Evolutionary conservation across 2,113 vertebrate genomes (phyloP).

Genomic region (Pycnonotus jocosus): DNA sequence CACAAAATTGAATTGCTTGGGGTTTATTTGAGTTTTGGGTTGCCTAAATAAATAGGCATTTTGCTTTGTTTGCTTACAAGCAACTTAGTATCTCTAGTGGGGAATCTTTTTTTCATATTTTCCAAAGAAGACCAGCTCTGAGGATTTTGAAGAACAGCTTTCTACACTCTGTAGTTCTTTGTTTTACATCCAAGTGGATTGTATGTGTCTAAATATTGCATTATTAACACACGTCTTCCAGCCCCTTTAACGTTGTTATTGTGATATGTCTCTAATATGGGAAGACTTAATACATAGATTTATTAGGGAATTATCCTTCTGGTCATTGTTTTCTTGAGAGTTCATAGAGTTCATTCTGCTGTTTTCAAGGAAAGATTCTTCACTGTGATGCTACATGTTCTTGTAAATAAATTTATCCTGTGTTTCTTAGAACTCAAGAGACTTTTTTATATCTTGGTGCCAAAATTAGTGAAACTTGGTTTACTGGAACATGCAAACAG

Average conservation of each 20-base stretch:
- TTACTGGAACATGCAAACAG: background rate
- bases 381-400: background rate
- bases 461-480: conserved; percentile 6
- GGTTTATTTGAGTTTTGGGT: conserved; percentile 15
- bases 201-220: background rate
- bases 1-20: conserved; percentile 26
- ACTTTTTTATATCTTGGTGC: background rate
- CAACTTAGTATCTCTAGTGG: background rate
- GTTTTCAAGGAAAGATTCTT: conserved; percentile 30
- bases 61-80: conserved; percentile 29
- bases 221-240: background rate
- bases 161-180: background rate
- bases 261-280: background rate
- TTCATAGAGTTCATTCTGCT: background rate
- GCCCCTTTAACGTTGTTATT: background rate
- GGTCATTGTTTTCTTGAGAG: background rate
- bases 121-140: background rate
- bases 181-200: background rate
- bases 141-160: background rate
- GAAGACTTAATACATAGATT: background rate
- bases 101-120: background rate
- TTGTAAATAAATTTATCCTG: conserved; percentile 24
- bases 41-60: background rate
- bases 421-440: conserved; percentile 13
- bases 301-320: background rate